phyloP scores from a whole-genome alignment of 2,888 invertebrate genomes.

The Pasiphila rectangulata region DNA sequence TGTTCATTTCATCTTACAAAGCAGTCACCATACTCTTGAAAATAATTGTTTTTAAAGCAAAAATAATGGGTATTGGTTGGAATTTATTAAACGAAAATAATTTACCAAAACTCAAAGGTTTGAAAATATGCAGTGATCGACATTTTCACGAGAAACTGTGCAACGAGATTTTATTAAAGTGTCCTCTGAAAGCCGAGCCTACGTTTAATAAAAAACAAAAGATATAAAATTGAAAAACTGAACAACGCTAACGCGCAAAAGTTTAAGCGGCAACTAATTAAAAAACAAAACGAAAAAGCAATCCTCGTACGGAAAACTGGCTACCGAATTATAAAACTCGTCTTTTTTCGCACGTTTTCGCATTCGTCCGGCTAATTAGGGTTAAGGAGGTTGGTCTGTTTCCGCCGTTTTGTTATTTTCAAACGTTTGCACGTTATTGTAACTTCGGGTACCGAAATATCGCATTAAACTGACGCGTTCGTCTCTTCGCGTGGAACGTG shows the following conservation, averaged over 20 bases:
- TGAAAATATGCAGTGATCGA: neutral
- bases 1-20: no score
- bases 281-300: constrained; percentile 64
- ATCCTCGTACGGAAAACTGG: constrained; percentile 56
- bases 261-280: constrained; percentile 73
- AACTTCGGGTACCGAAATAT: constrained; percentile 14
- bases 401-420: constrained; percentile 23
- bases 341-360: constrained; percentile 64
- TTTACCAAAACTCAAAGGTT: no score
- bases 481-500: neutral
- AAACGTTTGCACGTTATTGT: constrained; percentile 21
- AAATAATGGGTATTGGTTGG: no score
- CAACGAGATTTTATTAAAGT: constrained; percentile 22
- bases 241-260: constrained; percentile 59
- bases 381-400: constrained; percentile 63
- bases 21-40: no score
- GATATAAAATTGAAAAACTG: constrained; percentile 45
- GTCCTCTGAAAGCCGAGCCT: constrained; percentile 28
- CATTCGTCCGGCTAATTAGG: constrained; percentile 72
- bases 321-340: constrained; percentile 64
- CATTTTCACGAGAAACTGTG: neutral
- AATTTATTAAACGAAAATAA: no score
- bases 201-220: constrained; percentile 39
- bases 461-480: neutral
- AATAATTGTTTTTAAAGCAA: no score